A percentile compares a stretch with the other conserved stretches of the same genome.
Evolutionary conservation across 2,888 invertebrate species (phyloP).

Genomic region (Theretra japonica): DNA sequence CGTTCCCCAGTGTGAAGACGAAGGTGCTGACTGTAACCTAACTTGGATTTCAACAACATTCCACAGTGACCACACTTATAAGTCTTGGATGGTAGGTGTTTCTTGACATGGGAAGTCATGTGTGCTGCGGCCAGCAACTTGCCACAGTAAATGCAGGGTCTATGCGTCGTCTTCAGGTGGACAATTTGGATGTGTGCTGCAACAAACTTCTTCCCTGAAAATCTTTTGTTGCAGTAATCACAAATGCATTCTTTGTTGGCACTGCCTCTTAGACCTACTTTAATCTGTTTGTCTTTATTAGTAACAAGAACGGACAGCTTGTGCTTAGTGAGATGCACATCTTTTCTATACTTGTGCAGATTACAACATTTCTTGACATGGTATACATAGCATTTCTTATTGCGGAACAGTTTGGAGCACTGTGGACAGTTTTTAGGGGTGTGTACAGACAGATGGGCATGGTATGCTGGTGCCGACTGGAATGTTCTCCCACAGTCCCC

Average conservation of each 20-base stretch:
- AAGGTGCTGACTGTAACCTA: conserved; percentile 71
- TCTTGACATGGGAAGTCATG: conserved; percentile 71
- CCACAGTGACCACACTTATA: conserved; percentile 67
- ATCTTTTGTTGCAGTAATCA: conserved; percentile 72
- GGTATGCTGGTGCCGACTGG: conserved; percentile 55
- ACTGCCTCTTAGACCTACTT: conserved; percentile 68
- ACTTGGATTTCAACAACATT: conserved; percentile 59
- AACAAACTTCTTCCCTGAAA: conserved; percentile 68
- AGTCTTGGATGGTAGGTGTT: conserved; percentile 49
- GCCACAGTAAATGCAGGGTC: conserved; percentile 69
- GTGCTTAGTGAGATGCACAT: conserved; percentile 49
- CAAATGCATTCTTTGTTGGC: conserved; percentile 64
- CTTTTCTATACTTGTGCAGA: conserved; percentile 52
- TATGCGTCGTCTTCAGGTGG: conserved; percentile 70
- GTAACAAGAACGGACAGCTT: conserved; percentile 59
- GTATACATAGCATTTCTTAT: conserved; percentile 67
- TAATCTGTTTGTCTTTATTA: conserved; percentile 57
- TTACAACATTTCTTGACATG: conserved; percentile 70
- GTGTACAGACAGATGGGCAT: conserved; percentile 67
- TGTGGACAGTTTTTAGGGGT: conserved; percentile 61
- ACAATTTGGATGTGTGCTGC: conserved; percentile 76
- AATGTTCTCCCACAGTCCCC: conserved; percentile 72
- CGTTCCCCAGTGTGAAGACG: conserved; percentile 72
- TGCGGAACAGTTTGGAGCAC: conserved; percentile 67
- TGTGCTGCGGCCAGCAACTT: conserved; percentile 70